phyloP scores from a whole-genome alignment of 2,113 vertebrate genomes.

The Brienomyrus longianalis region DNA sequence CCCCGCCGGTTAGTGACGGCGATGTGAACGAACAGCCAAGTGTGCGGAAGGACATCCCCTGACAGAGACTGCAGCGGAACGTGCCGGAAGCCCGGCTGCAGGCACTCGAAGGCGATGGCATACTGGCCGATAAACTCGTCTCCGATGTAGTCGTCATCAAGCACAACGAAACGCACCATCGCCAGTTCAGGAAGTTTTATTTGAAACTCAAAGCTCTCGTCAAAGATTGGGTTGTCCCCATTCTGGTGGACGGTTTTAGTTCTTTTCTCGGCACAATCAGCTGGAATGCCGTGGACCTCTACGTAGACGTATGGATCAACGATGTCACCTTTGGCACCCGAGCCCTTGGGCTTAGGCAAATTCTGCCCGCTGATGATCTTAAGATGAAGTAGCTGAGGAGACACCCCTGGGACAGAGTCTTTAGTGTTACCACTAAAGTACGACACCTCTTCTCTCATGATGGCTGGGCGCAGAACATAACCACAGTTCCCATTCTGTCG shows the following conservation, averaged over 20 bases:
- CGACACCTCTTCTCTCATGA: slow-evolving; percentile 94
- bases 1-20: slow-evolving; percentile 95
- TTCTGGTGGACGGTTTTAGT: slow-evolving; percentile 94
- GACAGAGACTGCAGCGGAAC: slow-evolving; percentile 87
- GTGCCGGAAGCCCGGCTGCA: slow-evolving; percentile 91
- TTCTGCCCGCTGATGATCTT: slow-evolving; percentile 97
- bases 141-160: slow-evolving; percentile 95
- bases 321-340: slow-evolving; percentile 92
- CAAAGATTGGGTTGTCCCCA: slow-evolving; percentile 91
- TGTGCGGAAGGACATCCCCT: slow-evolving; percentile 79
- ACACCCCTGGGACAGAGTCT: slow-evolving; percentile 92
- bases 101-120: slow-evolving; percentile 94
- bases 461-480: slow-evolving; percentile 87
- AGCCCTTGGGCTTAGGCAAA: slow-evolving; percentile 96
- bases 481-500: slow-evolving; percentile 94
- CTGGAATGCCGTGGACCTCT: slow-evolving; percentile 94
- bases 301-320: slow-evolving; percentile 96
- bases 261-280: slow-evolving; percentile 91
- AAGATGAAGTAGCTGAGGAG: slow-evolving; percentile 91
- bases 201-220: slow-evolving; percentile 97
- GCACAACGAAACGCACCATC: slow-evolving; percentile 93
- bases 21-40: slow-evolving; percentile 91
- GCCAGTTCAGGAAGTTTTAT: slow-evolving; percentile 93
- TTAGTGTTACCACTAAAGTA: slow-evolving; percentile 97
- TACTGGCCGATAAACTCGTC: slow-evolving; percentile 97